Evolutionary conservation across 1,140 invertebrate species (phyloP), one percentile per base, ranked within the genome.

Genomic region (Aphidius gifuensis): DNA sequence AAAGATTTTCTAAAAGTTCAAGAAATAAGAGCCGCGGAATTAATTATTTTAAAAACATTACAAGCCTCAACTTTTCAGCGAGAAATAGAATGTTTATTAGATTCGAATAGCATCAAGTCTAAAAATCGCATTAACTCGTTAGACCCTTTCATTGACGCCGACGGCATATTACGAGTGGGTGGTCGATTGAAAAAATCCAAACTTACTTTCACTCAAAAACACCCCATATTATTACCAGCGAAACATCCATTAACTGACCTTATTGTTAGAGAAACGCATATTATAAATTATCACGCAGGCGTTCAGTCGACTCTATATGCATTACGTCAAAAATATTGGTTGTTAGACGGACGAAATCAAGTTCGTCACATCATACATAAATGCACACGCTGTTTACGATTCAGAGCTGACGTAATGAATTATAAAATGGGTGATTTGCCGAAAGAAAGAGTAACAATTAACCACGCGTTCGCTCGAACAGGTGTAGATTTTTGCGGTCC

Each of bases 401-500:
- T 60, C 5, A 64, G 60, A 45, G 64, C 69, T 11, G 8, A 32
- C 40, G 32, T 60, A 8, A 39, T 55, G 5, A 32, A 58, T 8
- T 70, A 69, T 9, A 46, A 64, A 3, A 80, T 80, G 78, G 75
- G 65, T 3, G 58, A 73, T 38, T 61, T 79, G 39, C 64, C 65
- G 2, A 44, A 32, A 3, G 40, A 53, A 5, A 39, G 75, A 61
- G 68, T 79, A 0, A 62, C n/a, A 23, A 62, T 67, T 6, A 40
- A 69, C 5, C 46, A 61, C 7, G 64, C 74, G 7, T 82, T 82
- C 60, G 61, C 58, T 9, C 60, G 68, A 5, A 53, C 57, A 44
- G 73, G 69, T 9, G 62, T 78, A 5, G 74, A 77, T 64, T 77
- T 66, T 61, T 68, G 69, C 38, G 74, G 73, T 39, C 74, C 74